Evolutionary conservation across 2,113 vertebrate genomes (phyloP).

Genomic region (Sinocyclocheilus rhinocerous): DNA sequence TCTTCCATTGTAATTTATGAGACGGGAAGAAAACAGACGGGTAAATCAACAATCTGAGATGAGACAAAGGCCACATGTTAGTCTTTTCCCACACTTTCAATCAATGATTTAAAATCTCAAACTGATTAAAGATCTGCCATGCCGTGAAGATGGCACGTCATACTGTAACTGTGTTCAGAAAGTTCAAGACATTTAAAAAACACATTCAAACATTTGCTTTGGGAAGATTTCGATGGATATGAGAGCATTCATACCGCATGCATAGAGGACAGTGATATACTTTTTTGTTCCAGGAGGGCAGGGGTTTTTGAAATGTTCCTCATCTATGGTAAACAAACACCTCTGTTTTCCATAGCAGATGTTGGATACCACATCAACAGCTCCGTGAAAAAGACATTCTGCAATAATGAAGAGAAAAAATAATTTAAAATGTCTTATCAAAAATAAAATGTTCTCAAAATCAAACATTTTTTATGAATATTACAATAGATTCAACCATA

Average conservation of each 20-base stretch:
- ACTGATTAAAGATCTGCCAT: background rate
- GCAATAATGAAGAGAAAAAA: conserved; percentile 57
- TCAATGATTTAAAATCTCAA: background rate
- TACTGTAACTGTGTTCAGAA: background rate
- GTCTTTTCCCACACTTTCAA: conserved; percentile 41
- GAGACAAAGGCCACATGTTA: background rate
- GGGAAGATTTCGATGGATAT: background rate
- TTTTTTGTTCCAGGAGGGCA: conserved; percentile 90
- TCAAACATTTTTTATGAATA: too few relatives aligned
- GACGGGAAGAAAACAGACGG: conserved; percentile 47
- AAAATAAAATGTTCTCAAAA: background rate
- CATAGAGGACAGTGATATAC: conserved; percentile 89
- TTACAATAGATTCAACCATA: too few relatives aligned
- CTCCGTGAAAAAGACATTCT: conserved; percentile 90
- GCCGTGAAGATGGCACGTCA: background rate
- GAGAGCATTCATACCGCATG: conserved; percentile 83
- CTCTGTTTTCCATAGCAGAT: conserved; percentile 89
- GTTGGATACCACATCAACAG: conserved; percentile 82
- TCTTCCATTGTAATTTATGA: conserved; percentile 48
- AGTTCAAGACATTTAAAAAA: background rate
- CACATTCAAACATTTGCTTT: background rate
- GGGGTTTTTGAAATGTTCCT: conserved; percentile 85
- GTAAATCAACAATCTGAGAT: conserved; percentile 23
- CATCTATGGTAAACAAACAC: conserved; percentile 81
- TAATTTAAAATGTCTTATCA: background rate